These are phyloP conservation scores for Drosophila tanythrix DNA, from an alignment of 2,888 invertebrate species.

Conservation along the genomic window DNA sequence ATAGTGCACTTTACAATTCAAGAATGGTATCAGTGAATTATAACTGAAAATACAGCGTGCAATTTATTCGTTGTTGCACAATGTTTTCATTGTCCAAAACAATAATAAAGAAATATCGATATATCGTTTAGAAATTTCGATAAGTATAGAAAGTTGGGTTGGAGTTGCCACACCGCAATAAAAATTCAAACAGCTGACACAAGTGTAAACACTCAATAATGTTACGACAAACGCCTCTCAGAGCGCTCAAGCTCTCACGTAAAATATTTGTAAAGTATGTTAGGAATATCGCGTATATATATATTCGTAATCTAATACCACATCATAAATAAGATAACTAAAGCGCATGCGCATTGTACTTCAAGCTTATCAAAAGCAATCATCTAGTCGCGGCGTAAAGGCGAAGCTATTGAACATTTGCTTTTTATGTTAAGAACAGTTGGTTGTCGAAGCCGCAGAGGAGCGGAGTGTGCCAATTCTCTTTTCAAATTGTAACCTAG, in stretches of 20 bases:
- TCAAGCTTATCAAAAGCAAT: slow-evolving; percentile 56
- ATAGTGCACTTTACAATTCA: background rate
- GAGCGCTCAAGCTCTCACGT: slow-evolving; percentile 17
- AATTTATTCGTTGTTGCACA: slow-evolving; percentile 12
- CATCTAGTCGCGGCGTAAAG: slow-evolving; percentile 61
- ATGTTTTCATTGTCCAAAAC: slow-evolving; percentile 2
- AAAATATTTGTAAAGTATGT: slow-evolving; percentile 38
- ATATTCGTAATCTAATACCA: slow-evolving; percentile 5
- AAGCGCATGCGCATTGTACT: slow-evolving; percentile 50
- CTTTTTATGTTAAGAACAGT: slow-evolving; percentile 32
- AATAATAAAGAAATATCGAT: slow-evolving; percentile 17
- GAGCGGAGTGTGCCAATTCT: slow-evolving; percentile 36
- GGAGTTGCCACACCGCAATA: slow-evolving; percentile 29
- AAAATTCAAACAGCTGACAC: slow-evolving; percentile 43
- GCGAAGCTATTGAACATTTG: slow-evolving; percentile 18
- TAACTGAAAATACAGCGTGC: slow-evolving; percentile 1
- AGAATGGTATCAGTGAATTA: background rate
- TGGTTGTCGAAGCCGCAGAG: slow-evolving; percentile 52
- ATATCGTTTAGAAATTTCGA: slow-evolving; percentile 8
- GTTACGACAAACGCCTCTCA: slow-evolving; percentile 22
- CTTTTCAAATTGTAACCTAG: slow-evolving; percentile 24
- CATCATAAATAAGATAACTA: slow-evolving; percentile 2
- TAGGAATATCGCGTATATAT: slow-evolving; percentile 13
- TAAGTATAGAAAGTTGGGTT: background rate
- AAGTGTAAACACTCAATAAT: slow-evolving; percentile 27